Evolutionary conservation across 2,888 invertebrate species (phyloP), one percentile per base, ranked within the genome.

Genomic region (Scaptomyza tumidula): DNA sequence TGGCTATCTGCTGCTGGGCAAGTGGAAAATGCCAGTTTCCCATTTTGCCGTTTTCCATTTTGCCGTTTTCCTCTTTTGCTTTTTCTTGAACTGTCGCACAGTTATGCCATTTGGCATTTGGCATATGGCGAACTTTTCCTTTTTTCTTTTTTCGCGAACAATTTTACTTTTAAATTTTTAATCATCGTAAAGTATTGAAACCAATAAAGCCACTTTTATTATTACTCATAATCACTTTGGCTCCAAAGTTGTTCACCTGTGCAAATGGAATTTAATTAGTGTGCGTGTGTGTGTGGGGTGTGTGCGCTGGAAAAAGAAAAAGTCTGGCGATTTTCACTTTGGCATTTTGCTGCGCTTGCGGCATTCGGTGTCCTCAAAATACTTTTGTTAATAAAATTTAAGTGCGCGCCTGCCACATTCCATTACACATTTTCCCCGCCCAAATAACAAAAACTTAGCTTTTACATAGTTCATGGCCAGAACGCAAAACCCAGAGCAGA

Each of bases 21-120:
- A 81, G 82, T 79, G 75, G 86, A 87, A 87, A 87, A 85, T 85
- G 67, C 53, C 73, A 71, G 75, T 71, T 82, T 82, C 24, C 24
- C 57, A 65, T 75, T 33, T 62, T 37, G 29, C 44, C 29, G 27
- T 80, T 77, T 76, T 50, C 6, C 29, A 27, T 72, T 72, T 77
- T 76, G 49, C 6, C 29, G n/a, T 72, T 72, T 11, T 68, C 55
- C 29, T 46, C 27, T 62, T 52, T 41, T 53, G 69, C 29, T 50
- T 35, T 39, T 10, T 1, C 35, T 24, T 65, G 58, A 60, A 57
- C 54, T 44, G 48, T 24, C 66, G 39, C 63, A 52, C 63, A 52
- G 55, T 57, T 67, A 54, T 50, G 71, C 35, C 59, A 54, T 55
- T 77, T 59, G 71, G 39, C 59, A 54, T 55, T 77, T 59, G 53